Conservation (phyloP, 2,888 invertebrate species). For the Cetonia aurata region DNA sequence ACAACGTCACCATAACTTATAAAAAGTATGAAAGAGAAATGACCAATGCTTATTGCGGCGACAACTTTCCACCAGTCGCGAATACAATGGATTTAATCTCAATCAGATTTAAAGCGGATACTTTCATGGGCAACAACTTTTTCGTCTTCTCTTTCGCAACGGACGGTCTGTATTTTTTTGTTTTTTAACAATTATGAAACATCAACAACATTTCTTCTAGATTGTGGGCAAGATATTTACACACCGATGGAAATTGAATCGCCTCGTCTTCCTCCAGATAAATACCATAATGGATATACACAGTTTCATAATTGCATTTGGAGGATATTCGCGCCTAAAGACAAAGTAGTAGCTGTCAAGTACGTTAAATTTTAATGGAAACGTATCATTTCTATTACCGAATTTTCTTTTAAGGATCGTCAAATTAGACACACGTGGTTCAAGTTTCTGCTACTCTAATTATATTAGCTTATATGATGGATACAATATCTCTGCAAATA, state of each 20-base stretch:
- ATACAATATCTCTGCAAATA: constrained; percentile 52
- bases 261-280: constrained; percentile 61
- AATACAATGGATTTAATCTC: constrained; percentile 62
- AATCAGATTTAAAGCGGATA: constrained; percentile 73
- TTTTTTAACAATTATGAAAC: background rate
- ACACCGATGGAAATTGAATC: constrained; percentile 71
- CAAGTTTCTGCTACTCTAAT: constrained; percentile 70
- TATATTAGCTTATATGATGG: constrained; percentile 75
- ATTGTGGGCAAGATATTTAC: constrained; percentile 83
- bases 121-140: constrained; percentile 69
- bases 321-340: constrained; percentile 79
- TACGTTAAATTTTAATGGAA: background rate
- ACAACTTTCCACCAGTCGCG: constrained; percentile 63
- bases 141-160: constrained; percentile 73
- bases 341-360: constrained; percentile 74
- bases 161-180: constrained; percentile 65
- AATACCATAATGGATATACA: constrained; percentile 50
- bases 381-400: too few species aligned
- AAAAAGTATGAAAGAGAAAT: background rate
- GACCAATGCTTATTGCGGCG: constrained; percentile 66
- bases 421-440: constrained; percentile 70
- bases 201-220: constrained; percentile 60
- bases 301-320: constrained; percentile 71
- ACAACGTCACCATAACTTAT: constrained; percentile 70
- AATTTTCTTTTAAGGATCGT: constrained; percentile 64